Evolutionary conservation across 2,113 vertebrate genomes (phyloP), one percentile per base, ranked within the genome.

Genomic region (Martes martes): DNA sequence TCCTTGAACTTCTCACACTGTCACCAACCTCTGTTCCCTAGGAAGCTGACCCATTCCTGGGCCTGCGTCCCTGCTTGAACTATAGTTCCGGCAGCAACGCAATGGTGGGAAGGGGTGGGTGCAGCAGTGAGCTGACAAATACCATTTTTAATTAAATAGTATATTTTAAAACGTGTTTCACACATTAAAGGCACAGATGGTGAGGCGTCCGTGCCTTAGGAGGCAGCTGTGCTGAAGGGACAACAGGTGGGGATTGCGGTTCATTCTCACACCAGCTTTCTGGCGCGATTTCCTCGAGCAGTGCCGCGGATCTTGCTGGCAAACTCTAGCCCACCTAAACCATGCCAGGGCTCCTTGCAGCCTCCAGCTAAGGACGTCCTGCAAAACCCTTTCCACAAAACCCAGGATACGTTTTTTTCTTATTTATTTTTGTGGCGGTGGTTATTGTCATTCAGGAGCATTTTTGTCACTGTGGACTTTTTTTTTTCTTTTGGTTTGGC

Each of bases 131-230:
- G 61, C 96, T 97, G 91, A 89, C 91, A 97, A 98, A 97, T 94
- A 94, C 11, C 80, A 95, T 69, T 82, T 97, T 96, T 74, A 96
- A 97, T 97, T 96, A 84, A 97, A 93, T 98, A 98, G 94, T 94
- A 47, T 80, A 33, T 71, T 94, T 98, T 95, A 92, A 96, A 95
- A 84, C 47, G 50, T 81, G 93, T 21, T 33, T 98, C 71, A 69
- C 31, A 42, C 57, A 71, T 92, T 88, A 7, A 73, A 96, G 82
- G 63, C 47, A 98, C 85, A 98, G 97, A 69, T 87, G 95, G 74
- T n/a, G 69, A 95, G 57, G 83, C 47, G 2, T 52, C 90, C 87
- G 5, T 61, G 96, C 82, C 88, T 61, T 47, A 10, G 76, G 55
- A 96, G 84, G 59, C 84, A 98, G 96, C 88, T 96, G 91, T 84